Conservation (phyloP, 2,113 vertebrate species). For the Myrmecobius fasciatus region DNA sequence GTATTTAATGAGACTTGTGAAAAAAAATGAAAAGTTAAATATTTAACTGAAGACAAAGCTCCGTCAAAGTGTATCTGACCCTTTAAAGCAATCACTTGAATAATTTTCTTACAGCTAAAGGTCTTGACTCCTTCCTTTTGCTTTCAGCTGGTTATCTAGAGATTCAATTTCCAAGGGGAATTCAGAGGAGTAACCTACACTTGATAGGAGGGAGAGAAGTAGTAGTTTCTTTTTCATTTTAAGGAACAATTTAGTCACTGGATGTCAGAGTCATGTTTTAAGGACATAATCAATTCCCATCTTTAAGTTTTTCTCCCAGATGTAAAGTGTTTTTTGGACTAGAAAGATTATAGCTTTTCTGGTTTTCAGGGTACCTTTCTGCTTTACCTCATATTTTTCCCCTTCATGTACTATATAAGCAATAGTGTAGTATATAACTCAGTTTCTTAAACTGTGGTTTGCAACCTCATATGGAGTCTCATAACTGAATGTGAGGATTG, state of each 20-base stretch:
- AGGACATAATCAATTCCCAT: background rate
- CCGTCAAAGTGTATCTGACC: background rate
- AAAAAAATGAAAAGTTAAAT: background rate
- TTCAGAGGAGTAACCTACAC: background rate
- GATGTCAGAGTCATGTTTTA: background rate
- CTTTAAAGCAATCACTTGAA: constrained; percentile 32
- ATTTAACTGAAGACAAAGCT: background rate
- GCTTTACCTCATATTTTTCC: background rate
- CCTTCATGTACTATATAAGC: background rate
- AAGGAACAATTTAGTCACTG: background rate
- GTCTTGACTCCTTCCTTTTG: too few relatives aligned
- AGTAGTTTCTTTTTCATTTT: background rate
- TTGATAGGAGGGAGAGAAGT: background rate
- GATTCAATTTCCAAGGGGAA: constrained; percentile 8
- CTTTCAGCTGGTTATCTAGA: background rate
- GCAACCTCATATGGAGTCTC: too few relatives aligned
- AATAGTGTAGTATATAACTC: background rate
- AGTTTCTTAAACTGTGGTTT: too few relatives aligned
- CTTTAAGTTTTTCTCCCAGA: background rate
- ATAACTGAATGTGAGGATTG: too few relatives aligned
- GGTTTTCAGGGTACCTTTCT: background rate
- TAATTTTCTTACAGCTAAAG: background rate
- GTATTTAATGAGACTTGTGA: constrained; percentile 6
- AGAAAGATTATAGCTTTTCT: background rate
- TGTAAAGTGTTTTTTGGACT: background rate